These are phyloP conservation scores for Gymnobelideus leadbeateri DNA, from an alignment of 2,113 vertebrate species.

Conservation along the genomic window DNA sequence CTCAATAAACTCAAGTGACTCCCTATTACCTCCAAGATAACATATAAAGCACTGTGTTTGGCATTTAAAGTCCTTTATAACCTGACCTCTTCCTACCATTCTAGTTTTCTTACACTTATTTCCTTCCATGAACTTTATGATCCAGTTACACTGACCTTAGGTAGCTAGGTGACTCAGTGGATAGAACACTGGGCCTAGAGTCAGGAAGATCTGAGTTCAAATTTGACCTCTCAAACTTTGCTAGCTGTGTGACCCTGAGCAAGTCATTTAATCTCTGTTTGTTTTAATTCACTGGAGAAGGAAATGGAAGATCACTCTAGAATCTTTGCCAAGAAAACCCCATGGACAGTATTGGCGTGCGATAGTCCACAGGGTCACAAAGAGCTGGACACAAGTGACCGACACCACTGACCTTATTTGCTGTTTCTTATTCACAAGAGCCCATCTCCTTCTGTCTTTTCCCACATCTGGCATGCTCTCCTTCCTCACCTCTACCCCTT, in stretches of 20 bases:
- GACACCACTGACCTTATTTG: background rate
- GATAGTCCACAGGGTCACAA: background rate
- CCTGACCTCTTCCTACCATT: background rate
- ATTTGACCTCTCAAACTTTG: background rate
- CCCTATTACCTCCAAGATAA: background rate
- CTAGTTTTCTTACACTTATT: background rate
- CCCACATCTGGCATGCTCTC: background rate
- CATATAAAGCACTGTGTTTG: background rate
- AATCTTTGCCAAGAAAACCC: background rate
- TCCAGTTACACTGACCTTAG: background rate
- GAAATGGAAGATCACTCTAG: background rate
- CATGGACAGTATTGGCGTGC: background rate
- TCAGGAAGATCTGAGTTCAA: background rate
- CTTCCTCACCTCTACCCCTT: background rate
- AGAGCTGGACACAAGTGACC: background rate
- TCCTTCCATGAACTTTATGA: background rate
- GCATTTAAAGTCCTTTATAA: background rate
- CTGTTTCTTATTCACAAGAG: background rate
- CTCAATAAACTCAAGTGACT: background rate
- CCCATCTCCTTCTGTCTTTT: background rate
- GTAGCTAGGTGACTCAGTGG: background rate
- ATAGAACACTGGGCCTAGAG: background rate
- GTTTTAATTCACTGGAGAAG: background rate
- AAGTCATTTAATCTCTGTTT: background rate
- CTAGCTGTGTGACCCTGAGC: background rate